phyloP scores from a whole-genome alignment of 2,888 invertebrate species.

The Pharmacophagus antenor region DNA sequence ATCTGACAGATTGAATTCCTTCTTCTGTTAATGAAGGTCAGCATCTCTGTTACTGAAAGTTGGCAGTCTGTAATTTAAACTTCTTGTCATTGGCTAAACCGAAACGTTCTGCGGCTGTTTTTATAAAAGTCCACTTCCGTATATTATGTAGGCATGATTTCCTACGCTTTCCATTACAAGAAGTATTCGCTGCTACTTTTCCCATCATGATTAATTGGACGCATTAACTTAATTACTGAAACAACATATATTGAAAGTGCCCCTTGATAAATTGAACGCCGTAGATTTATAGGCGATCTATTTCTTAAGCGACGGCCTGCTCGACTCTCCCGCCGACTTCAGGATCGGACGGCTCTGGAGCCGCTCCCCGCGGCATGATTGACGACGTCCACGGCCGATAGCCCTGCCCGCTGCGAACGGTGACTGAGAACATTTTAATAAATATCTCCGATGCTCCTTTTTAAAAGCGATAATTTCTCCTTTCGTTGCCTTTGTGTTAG shows the following conservation, averaged over 20 bases:
- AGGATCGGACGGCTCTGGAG: slow-evolving; percentile 40
- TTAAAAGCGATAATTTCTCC: slow-evolving; percentile 71
- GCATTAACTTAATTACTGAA: slow-evolving; percentile 10
- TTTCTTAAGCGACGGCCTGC: slow-evolving; percentile 46
- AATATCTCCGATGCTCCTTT: slow-evolving; percentile 48
- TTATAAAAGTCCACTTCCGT: no score
- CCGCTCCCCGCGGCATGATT: slow-evolving; percentile 48
- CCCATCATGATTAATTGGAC: no score
- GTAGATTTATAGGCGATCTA: slow-evolving; percentile 47
- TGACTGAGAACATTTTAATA: slow-evolving; percentile 52
- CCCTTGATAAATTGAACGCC: slow-evolving; percentile 8
- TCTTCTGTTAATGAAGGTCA: no score
- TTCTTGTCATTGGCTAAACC: no score
- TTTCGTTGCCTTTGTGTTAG: slow-evolving; percentile 52
- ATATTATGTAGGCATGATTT: no score
- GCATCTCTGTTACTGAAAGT: no score
- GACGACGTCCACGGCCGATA: slow-evolving; percentile 51
- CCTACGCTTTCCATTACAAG: no score
- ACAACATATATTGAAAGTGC: slow-evolving; percentile 11
- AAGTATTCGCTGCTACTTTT: no score
- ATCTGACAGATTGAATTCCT: background rate
- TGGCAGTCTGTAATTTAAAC: no score
- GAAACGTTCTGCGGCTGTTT: no score
- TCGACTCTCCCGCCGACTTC: slow-evolving; percentile 37
- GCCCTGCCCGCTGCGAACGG: slow-evolving; percentile 51